Base-by-base conservation (phyloP, 2,113 vertebrate species). In the Varanus komodoensis region DNA sequence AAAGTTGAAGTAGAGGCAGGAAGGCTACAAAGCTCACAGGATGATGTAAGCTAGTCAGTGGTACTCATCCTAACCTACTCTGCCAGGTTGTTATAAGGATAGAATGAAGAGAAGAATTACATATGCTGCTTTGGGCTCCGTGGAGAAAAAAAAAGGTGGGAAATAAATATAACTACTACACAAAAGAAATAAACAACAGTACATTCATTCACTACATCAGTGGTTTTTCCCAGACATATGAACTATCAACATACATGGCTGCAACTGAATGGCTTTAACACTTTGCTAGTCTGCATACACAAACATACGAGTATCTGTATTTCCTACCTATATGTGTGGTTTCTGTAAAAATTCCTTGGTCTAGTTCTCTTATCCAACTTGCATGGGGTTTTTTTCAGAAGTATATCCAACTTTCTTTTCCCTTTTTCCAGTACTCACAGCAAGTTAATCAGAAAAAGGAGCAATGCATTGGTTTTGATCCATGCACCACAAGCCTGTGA, bases 261-360 rank as follows among this genome's bases (percentile, higher is more conserved):
- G 71, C 86, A 74, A 79, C 89, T 92, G 92, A 93, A 95, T 38
- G 64, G 23, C 87, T 48, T 8, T 84, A 44, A 79, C 84, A 88
- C n/a, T 88, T 89, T 91, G 68, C 92, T 5, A 38, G 81, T 73
- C 50, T 67, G 73, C 7, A 32, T 79, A 94, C 84, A 89, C 14
- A 32, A 71, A 86, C 89, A 84, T 92, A 91, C 6, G 9, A 44
- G 38, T 81, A 93, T 81, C 1, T 57, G 25, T 38, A 34, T 94
- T 95, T 92, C 89, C 89, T 82, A 87, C 89, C 83, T 87, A 90
- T 91, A 93, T 94, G 90, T 92, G 92, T 7, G 32, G 93, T 91
- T 95, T 90, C 93, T 91, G 64, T 68, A 94, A 96, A 93, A 86
- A 94, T 95, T 96, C 96, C 84, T 87, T 89, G 19, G 88, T 84